A percentile compares a stretch with the other conserved stretches of the same genome.
Evolutionary conservation across 2,888 invertebrate genomes (phyloP).

Genomic region (Idaea aversata): DNA sequence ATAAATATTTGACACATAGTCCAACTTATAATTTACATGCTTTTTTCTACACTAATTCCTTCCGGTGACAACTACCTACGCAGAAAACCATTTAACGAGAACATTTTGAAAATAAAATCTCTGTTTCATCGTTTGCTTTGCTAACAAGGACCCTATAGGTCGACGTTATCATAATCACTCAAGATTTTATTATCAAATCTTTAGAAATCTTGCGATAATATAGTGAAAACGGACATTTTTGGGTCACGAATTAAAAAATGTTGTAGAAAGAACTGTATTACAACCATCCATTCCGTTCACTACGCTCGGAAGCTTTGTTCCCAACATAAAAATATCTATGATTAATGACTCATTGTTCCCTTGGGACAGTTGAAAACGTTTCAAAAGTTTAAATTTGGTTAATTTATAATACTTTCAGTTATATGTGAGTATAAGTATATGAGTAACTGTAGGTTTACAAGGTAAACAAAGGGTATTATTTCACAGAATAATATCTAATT

Average conservation of each 20-base stretch:
- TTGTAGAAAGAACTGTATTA: not conserved
- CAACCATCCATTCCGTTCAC: not conserved
- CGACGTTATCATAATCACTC: not conserved
- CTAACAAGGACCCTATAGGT: not conserved
- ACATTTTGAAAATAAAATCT: not conserved
- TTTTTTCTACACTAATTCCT: not conserved
- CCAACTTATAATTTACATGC: not conserved
- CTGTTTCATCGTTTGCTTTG: not conserved
- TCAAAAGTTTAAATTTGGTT: slow-evolving; percentile 1
- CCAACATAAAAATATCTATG: slow-evolving; percentile 1
- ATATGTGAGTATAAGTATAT: not conserved
- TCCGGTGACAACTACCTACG: not conserved
- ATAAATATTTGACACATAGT: not conserved
- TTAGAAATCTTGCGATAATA: not conserved
- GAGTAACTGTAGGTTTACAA: not conserved
- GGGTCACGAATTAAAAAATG: not conserved
- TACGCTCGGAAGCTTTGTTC: not conserved
- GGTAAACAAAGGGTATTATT: not conserved
- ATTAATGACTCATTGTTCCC: slow-evolving; percentile 1
- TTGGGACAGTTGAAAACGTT: not conserved
- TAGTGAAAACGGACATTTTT: not conserved
- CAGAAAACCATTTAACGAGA: not conserved
- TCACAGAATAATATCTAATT: too few species aligned
- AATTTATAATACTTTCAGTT: not conserved
- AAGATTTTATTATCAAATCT: not conserved